These are phyloP conservation scores for Aporrectodea caliginosa DNA, from an alignment of 1,140 invertebrate genomes.

Conservation along the genomic window DNA sequence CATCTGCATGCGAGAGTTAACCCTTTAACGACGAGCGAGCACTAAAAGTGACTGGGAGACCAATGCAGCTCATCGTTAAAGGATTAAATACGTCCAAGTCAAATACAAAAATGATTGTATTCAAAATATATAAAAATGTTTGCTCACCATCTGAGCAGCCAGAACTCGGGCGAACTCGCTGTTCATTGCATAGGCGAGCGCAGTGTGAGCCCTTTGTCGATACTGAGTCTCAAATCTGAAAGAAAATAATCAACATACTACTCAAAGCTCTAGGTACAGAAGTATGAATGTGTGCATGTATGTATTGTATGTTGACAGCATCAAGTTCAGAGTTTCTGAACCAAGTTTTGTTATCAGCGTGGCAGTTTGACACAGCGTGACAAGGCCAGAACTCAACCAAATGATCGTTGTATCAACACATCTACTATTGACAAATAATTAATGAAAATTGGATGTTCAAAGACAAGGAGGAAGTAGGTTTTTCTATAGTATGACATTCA, in stretches of 20 bases:
- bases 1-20: too few relatives aligned
- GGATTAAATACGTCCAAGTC: not conserved
- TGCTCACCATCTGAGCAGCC: slow-evolving; percentile 76
- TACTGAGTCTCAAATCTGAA: slow-evolving; percentile 72
- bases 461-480: too few relatives aligned
- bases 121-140: not conserved
- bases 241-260: slow-evolving; percentile 6
- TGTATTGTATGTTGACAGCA: too few relatives aligned
- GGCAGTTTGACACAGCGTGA: too few relatives aligned
- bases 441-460: too few relatives aligned
- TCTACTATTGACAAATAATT: too few relatives aligned
- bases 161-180: slow-evolving; percentile 81
- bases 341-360: too few relatives aligned
- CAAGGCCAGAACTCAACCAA: not conserved
- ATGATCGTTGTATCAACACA: not conserved
- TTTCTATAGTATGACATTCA: too few relatives aligned
- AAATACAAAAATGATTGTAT: not conserved
- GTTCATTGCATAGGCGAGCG: slow-evolving; percentile 90
- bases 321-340: not conserved
- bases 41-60: too few relatives aligned
- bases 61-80: not conserved
- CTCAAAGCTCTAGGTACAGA: not conserved
- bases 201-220: slow-evolving; percentile 73
- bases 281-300: slow-evolving; percentile 23
- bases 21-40: too few relatives aligned